Evolutionary conservation across 2,113 vertebrate genomes (phyloP).

Genomic region (Austrofundulus limnaeus): DNA sequence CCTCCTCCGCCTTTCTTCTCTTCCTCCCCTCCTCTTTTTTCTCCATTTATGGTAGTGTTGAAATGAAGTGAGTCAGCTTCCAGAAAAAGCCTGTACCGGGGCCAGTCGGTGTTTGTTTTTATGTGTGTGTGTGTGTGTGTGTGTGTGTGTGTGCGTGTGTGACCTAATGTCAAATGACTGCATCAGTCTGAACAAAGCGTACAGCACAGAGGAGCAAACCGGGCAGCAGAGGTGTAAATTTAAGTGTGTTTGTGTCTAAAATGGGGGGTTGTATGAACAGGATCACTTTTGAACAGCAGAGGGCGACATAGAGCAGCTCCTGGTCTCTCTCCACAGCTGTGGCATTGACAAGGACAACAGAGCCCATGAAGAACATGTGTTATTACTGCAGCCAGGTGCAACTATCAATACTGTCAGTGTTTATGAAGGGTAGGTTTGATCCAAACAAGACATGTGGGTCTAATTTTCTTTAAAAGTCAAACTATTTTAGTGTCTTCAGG

Average conservation of each 20-base stretch:
- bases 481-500: background rate
- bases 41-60: slow-evolving; percentile 65
- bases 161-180: slow-evolving; percentile 40
- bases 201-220: slow-evolving; percentile 29
- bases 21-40: slow-evolving; percentile 53
- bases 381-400: slow-evolving; percentile 30
- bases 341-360: slow-evolving; percentile 56
- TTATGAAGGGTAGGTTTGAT: slow-evolving; percentile 14
- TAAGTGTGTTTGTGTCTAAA: background rate
- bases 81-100: slow-evolving; percentile 62
- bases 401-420: slow-evolving; percentile 1
- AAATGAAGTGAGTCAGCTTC: slow-evolving; percentile 69
- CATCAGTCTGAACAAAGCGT: slow-evolving; percentile 42
- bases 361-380: slow-evolving; percentile 20
- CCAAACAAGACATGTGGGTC: slow-evolving; percentile 14
- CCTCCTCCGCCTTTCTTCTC: slow-evolving; percentile 51
- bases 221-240: slow-evolving; percentile 20
- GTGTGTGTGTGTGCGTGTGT: slow-evolving; percentile 28
- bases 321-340: slow-evolving; percentile 53
- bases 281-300: slow-evolving; percentile 53
- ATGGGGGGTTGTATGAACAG: slow-evolving; percentile 5
- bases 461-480: slow-evolving; percentile 4
- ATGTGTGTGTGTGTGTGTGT: slow-evolving; percentile 21
- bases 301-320: slow-evolving; percentile 54
- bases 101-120: slow-evolving; percentile 28